A percentile compares a stretch with the other conserved stretches of the same genome.
Evolutionary conservation across 1,140 invertebrate species (phyloP).

Genomic region (Battus philenor): DNA sequence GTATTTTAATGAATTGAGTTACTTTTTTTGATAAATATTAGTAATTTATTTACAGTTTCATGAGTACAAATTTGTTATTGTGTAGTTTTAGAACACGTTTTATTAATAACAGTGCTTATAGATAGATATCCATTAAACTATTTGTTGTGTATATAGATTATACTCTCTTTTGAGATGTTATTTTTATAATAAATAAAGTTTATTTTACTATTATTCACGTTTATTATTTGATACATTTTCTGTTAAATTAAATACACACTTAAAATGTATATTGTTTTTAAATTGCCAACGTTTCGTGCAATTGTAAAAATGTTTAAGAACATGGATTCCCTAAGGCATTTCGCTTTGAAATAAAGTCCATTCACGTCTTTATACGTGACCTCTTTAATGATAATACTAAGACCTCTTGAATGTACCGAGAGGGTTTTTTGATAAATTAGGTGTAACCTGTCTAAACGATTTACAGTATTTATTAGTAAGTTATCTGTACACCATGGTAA

Average conservation of each 20-base stretch:
- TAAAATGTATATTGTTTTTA: too few species aligned
- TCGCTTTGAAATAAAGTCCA: background rate
- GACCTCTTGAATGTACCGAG: background rate
- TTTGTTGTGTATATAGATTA: conserved; percentile 39
- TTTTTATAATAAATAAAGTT: conserved; percentile 55
- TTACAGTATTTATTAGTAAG: too few species aligned
- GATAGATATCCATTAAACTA: conserved; percentile 35
- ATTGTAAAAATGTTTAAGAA: too few species aligned
- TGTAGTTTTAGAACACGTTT: conserved; percentile 23
- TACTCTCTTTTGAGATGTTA: conserved; percentile 63
- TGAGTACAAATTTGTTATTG: conserved; percentile 38
- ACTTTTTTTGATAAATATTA: conserved; percentile 1
- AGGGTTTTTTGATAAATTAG: background rate
- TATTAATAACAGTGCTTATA: conserved; percentile 29
- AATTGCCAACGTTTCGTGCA: too few species aligned
- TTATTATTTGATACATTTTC: conserved; percentile 15
- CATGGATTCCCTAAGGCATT: too few species aligned
- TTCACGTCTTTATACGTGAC: background rate
- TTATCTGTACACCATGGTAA: too few species aligned
- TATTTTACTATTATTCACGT: conserved; percentile 28
- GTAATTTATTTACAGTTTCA: background rate
- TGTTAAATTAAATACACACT: too few species aligned
- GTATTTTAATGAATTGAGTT: background rate
- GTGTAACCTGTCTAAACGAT: too few species aligned
- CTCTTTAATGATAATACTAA: background rate